A percentile compares a stretch with the other conserved stretches of the same genome.
Evolutionary conservation across 2,888 invertebrate genomes (phyloP).

Genomic region (Euproctis similis): DNA sequence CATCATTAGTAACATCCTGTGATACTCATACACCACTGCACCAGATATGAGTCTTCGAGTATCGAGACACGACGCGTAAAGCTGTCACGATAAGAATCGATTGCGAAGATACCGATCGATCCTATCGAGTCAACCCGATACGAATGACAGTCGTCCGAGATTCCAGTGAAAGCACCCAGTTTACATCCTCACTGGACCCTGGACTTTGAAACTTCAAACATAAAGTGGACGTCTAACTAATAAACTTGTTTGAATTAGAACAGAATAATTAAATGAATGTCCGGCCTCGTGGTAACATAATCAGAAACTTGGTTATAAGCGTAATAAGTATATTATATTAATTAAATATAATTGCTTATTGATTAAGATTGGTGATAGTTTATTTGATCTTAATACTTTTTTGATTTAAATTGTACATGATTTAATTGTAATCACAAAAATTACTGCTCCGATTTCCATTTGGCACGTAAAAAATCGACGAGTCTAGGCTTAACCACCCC

Average conservation of each 20-base stretch:
- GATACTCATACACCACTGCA: too few relatives aligned
- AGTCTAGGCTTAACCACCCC: too few relatives aligned
- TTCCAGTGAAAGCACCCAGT: constrained; percentile 44
- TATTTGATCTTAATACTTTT: not conserved
- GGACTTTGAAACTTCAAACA: constrained; percentile 34
- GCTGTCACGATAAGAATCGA: constrained; percentile 67
- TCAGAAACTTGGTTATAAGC: constrained; percentile 24
- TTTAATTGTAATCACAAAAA: too few relatives aligned
- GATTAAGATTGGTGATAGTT: constrained; percentile 3
- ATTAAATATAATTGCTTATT: constrained; percentile 21
- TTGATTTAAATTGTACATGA: not conserved
- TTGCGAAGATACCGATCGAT: constrained; percentile 55
- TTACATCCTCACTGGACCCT: constrained; percentile 21
- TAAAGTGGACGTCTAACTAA: constrained; percentile 26
- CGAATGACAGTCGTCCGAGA: constrained; percentile 45
- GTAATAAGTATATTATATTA: constrained; percentile 17
- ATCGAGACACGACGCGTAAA: constrained; percentile 60
- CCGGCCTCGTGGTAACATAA: constrained; percentile 29
- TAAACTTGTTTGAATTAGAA: constrained; percentile 21
- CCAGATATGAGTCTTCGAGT: constrained; percentile 40
- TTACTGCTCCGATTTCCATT: too few relatives aligned
- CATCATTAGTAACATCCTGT: too few relatives aligned
- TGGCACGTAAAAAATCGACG: too few relatives aligned
- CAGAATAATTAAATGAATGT: constrained; percentile 31
- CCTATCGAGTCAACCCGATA: constrained; percentile 38